A percentile compares a stretch with the other conserved stretches of the same genome.
Evolutionary conservation across 2,113 vertebrate species (phyloP).

Genomic region (Neogale vison): DNA sequence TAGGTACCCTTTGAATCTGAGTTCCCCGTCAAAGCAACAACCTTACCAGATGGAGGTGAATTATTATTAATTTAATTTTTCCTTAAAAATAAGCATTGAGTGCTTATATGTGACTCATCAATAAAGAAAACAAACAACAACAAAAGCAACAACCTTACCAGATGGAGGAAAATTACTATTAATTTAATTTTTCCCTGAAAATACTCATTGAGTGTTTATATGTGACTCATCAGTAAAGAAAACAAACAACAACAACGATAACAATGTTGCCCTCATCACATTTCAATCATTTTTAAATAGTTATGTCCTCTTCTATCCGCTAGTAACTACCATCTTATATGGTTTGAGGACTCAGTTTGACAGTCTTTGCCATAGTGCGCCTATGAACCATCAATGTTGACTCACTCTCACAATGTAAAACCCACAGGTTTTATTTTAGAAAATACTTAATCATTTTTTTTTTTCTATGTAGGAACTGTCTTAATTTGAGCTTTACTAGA

Average conservation of each 20-base stretch:
- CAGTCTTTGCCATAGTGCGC: neutral
- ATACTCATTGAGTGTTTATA: neutral
- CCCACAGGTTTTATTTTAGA: neutral
- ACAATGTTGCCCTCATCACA: neutral
- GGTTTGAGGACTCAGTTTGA: neutral
- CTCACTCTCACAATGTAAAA: neutral
- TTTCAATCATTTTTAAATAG: neutral
- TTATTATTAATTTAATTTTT: neutral
- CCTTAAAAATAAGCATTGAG: neutral
- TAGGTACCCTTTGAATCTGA: neutral
- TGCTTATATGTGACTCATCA: neutral
- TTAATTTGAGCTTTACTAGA: neutral
- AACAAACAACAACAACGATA: neutral
- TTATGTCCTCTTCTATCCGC: neutral
- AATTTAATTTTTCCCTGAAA: neutral
- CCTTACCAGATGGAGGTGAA: neutral
- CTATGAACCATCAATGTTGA: neutral
- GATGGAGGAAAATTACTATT: neutral
- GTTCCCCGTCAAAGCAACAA: neutral
- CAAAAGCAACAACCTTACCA: neutral
- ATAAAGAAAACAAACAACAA: neutral
- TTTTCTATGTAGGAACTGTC: neutral
- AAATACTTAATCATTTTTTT: neutral
- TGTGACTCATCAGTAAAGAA: neutral
- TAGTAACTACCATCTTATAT: neutral